These are phyloP conservation scores for Coregonus suidteri DNA, from an alignment of 2,797 vertebrate species.

Conservation along the genomic window DNA sequence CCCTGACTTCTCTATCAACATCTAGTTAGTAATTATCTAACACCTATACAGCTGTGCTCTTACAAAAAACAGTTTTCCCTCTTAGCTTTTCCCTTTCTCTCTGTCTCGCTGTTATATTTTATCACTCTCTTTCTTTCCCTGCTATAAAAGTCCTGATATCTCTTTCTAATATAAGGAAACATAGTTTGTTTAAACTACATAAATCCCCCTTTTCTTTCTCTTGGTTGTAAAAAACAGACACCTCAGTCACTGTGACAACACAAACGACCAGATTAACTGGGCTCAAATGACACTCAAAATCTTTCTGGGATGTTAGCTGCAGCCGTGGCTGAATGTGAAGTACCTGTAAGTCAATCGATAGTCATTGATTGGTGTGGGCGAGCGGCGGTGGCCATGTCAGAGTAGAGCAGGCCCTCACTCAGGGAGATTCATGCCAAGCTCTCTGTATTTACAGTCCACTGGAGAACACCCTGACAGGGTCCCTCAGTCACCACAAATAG, in stretches of 20 bases:
- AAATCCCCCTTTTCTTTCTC: constrained; percentile 61
- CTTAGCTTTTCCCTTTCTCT: not conserved
- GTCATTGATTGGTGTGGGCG: constrained; percentile 63
- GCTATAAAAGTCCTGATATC: constrained; percentile 50
- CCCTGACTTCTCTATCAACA: not conserved
- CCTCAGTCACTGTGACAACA: constrained; percentile 47
- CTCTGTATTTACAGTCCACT: constrained; percentile 65
- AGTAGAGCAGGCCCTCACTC: constrained; percentile 49
- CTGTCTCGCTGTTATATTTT: not conserved
- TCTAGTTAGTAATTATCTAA: constrained; percentile 12
- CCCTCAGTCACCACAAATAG: constrained; percentile 20
- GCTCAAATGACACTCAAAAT: constrained; percentile 58
- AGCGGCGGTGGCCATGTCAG: constrained; percentile 49
- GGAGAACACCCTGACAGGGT: not conserved
- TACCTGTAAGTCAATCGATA: constrained; percentile 55
- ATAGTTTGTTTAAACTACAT: constrained; percentile 49
- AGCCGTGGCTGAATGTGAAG: constrained; percentile 55
- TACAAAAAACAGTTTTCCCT: constrained; percentile 8
- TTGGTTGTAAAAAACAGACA: constrained; percentile 43
- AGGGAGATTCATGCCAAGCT: constrained; percentile 57
- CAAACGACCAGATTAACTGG: constrained; percentile 63
- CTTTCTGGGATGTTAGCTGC: constrained; percentile 54
- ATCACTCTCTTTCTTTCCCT: constrained; percentile 37
- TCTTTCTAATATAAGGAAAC: constrained; percentile 52
- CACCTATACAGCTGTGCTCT: constrained; percentile 28